Conservation (phyloP, 2,797 vertebrate species). For the Amniataba percoides region DNA sequence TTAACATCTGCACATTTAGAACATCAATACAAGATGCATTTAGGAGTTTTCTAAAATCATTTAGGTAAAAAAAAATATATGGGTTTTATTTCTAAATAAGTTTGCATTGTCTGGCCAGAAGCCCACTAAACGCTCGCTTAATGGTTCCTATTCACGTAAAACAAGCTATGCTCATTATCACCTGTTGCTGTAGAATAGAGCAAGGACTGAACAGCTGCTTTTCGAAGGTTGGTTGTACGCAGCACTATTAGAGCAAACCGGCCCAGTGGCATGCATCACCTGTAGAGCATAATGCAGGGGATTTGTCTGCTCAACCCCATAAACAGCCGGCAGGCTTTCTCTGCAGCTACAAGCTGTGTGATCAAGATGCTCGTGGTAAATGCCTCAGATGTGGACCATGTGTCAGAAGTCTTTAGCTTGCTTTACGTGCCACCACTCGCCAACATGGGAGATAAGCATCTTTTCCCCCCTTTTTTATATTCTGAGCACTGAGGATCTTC, state of each 20-base stretch:
- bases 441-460: constrained; percentile 72
- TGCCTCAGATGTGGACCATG: constrained; percentile 76
- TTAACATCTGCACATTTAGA: neutral
- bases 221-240: constrained; percentile 26
- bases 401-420: constrained; percentile 70
- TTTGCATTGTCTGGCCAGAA: constrained; percentile 28
- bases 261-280: constrained; percentile 68
- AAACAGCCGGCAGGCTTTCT: constrained; percentile 67
- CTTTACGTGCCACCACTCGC: constrained; percentile 66
- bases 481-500: constrained; percentile 34
- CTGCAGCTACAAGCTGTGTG: constrained; percentile 63
- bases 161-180: constrained; percentile 54
- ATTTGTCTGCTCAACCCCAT: constrained; percentile 69
- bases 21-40: neutral
- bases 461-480: constrained; percentile 27
- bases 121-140: constrained; percentile 32
- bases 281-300: constrained; percentile 69
- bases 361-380: constrained; percentile 66
- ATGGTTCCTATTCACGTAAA: constrained; percentile 48
- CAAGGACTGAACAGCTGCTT: constrained; percentile 35
- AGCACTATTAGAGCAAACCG: constrained; percentile 42
- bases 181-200: constrained; percentile 48
- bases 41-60: constrained; percentile 4
- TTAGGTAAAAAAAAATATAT: neutral
- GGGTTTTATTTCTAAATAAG: constrained; percentile 9